Evolutionary conservation across 2,797 vertebrate genomes (phyloP), one percentile per base, ranked within the genome.

Genomic region (Sebastes kiyomatsui): DNA sequence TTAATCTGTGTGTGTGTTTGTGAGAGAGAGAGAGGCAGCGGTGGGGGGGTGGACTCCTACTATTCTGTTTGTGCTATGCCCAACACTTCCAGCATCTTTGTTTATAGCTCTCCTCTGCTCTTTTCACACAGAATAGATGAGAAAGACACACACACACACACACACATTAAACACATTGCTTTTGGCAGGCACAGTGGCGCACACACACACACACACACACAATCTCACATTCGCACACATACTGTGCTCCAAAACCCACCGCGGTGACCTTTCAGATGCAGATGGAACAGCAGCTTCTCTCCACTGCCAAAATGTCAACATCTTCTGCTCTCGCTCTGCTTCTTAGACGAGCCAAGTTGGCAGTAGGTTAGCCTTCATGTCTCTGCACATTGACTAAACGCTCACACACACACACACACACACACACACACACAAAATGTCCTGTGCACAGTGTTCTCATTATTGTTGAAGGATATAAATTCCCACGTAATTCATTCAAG

Each of bases 301-400:
- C 83, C 83, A 49, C 91, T 92, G 94, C 91, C 92, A 94, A 95
- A 95, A 95, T 95, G 94, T 95, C 95, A 96, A 93, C 89, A 92
- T 93, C 91, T 94, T 95, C 82, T 92, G 90, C 85, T 87, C 81
- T 87, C 78, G 67, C 88, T 80, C 78, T 75, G 82, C 71, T 79
- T 89, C 82, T 83, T 16, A 83, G 87, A 81, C 81, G 60, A 90
- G 85, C 84, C 81, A 79, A 93, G 86, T 75, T 91, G 92, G 90
- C 92, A 92, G 90, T 87, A 88, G 86, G 87, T 90, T 90, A 81
- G 86, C 80, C 67, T 88, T 88, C 66, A 71, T 87, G 87, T 93
- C 82, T 67, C 62, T 73, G 66, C 80, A 65, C 81, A 88, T 65
- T 81, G 79, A 65, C 74, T 75, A 54, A 76, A 80, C 67, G 65